Evolutionary conservation across 2,113 vertebrate genomes (phyloP).

Genomic region (Paradoxurus hermaphroditus): DNA sequence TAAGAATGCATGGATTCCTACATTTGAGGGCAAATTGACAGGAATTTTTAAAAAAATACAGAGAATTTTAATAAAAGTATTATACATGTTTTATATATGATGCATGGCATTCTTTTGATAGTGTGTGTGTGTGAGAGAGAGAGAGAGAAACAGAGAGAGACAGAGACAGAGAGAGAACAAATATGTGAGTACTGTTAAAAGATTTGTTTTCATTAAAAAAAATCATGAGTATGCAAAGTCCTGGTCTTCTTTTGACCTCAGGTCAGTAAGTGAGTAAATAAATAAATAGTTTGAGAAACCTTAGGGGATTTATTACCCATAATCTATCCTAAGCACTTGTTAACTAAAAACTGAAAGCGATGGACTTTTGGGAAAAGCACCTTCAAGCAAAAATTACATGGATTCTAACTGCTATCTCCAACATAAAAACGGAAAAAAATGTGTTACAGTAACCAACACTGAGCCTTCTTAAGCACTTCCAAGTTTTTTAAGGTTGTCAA

Average conservation of each 20-base stretch:
- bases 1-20: neutral
- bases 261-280: neutral
- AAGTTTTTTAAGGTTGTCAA: constrained; percentile 30
- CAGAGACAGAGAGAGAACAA: neutral
- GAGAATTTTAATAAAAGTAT: constrained; percentile 33
- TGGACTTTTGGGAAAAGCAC: constrained; percentile 24
- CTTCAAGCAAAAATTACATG: constrained; percentile 37
- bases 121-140: neutral
- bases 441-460: neutral
- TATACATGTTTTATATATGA: neutral
- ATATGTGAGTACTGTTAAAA: constrained; percentile 21
- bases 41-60: neutral
- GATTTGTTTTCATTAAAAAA: neutral
- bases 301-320: constrained; percentile 37
- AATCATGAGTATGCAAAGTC: neutral
- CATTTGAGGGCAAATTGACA: constrained; percentile 24
- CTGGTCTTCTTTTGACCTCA: constrained; percentile 29
- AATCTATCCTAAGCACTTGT: constrained; percentile 11
- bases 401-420: constrained; percentile 29
- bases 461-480: constrained; percentile 32
- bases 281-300: constrained; percentile 37
- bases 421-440: neutral
- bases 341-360: constrained; percentile 41
- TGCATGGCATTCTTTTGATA: neutral
- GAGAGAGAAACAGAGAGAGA: neutral